These are phyloP conservation scores for Leontopithecus rosalia DNA, from an alignment of 2,797 vertebrate genomes.

Conservation along the genomic window DNA sequence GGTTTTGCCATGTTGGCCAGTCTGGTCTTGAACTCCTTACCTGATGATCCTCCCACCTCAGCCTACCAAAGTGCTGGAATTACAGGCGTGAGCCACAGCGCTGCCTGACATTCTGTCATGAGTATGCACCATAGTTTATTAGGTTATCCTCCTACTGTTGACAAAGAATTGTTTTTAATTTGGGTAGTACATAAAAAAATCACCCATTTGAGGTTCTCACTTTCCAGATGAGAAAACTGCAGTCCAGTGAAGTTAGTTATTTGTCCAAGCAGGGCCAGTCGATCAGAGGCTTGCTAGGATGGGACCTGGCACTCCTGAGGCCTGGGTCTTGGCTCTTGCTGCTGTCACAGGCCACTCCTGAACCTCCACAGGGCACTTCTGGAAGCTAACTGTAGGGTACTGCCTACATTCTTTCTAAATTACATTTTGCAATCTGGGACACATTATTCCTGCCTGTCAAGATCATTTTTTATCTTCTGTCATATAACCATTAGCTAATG, in stretches of 20 bases:
- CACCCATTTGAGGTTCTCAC: not conserved
- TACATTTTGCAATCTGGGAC: conserved; percentile 59
- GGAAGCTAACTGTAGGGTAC: conserved; percentile 48
- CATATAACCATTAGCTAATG: conserved; percentile 68
- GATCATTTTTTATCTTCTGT: conserved; percentile 62
- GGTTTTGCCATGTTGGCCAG: too few species aligned
- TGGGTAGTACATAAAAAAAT: conserved; percentile 27
- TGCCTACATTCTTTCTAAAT: conserved; percentile 71
- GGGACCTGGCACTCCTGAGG: not conserved
- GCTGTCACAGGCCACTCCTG: not conserved
- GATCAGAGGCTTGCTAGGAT: not conserved
- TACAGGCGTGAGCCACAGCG: too few species aligned
- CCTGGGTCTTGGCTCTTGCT: not conserved
- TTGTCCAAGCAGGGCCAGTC: not conserved
- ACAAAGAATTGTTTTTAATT: conserved; percentile 15
- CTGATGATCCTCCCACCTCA: too few species aligned
- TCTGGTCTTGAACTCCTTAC: too few species aligned
- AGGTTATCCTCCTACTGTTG: conserved; percentile 30
- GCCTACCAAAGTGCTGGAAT: too few species aligned
- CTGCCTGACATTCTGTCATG: not conserved
- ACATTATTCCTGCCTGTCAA: conserved; percentile 54
- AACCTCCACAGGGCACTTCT: not conserved
- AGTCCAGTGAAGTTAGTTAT: conserved; percentile 8
- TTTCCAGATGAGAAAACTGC: conserved; percentile 47
- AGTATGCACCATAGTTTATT: not conserved